A percentile compares a stretch with the other conserved stretches of the same genome.
Evolutionary conservation across 2,113 vertebrate species (phyloP).

Genomic region (Myxocyprinus asiaticus): DNA sequence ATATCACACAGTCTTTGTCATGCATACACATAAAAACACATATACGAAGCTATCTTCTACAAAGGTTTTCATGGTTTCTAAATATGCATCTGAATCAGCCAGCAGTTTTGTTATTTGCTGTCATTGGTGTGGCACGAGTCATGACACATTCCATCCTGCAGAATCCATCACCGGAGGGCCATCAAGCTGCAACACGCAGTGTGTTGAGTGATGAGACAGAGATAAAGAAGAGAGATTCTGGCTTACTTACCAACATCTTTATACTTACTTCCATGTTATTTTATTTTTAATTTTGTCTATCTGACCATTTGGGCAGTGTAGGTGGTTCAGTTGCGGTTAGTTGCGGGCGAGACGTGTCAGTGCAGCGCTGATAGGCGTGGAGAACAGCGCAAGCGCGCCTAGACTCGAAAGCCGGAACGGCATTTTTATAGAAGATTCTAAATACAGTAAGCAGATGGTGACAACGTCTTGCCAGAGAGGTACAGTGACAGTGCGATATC

Average conservation of each 20-base stretch:
- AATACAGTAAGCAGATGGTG: too few species aligned
- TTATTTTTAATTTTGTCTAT: too few species aligned
- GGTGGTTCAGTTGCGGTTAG: too few species aligned
- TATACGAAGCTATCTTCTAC: too few species aligned
- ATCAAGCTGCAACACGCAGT: slow-evolving; percentile 7
- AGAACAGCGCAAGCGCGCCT: slow-evolving; percentile 9
- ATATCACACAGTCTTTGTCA: too few species aligned
- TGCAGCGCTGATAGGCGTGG: slow-evolving; percentile 1
- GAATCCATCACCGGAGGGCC: slow-evolving; percentile 1
- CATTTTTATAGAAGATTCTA: neutral
- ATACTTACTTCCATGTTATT: too few species aligned
- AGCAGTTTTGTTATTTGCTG: neutral
- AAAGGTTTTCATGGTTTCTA: too few species aligned
- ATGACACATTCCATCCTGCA: neutral
- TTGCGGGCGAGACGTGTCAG: too few species aligned
- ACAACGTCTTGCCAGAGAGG: neutral
- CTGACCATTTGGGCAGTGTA: too few species aligned
- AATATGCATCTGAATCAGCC: neutral
- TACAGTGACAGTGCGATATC: neutral
- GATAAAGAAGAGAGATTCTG: too few species aligned
- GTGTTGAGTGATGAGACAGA: neutral
- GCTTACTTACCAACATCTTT: too few species aligned
- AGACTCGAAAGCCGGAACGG: slow-evolving; percentile 28
- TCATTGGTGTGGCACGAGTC: neutral
- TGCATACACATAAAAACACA: too few species aligned